Conservation (phyloP, 2,113 vertebrate genomes). For the Anhinga rufa region DNA sequence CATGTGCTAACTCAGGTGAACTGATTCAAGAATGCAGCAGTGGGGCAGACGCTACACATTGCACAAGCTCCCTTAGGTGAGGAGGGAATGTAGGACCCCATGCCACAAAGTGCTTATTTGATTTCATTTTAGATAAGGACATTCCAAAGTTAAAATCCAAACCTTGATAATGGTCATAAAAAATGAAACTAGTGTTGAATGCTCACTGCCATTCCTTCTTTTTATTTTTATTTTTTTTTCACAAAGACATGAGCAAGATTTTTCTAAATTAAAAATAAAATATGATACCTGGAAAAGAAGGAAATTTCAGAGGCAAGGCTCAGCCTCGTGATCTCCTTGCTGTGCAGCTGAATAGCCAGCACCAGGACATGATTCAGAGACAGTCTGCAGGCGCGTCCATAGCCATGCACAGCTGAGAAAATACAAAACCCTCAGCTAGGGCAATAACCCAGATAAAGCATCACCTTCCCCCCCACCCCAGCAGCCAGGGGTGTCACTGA, state of each 20-base stretch:
- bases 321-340: neutral
- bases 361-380: neutral
- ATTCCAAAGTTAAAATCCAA: conserved; percentile 46
- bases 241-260: neutral
- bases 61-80: neutral
- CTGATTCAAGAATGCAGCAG: neutral
- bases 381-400: neutral
- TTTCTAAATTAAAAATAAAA: neutral
- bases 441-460: neutral
- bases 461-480: neutral
- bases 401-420: neutral
- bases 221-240: neutral
- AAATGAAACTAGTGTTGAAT: neutral
- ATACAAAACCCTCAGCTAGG: neutral
- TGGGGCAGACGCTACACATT: neutral
- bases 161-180: neutral
- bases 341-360: neutral
- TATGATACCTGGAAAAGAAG: neutral
- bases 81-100: neutral
- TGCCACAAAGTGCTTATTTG: conserved; percentile 10
- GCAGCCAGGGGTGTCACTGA: neutral
- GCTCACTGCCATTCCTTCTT: neutral
- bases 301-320: neutral
- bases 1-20: neutral
- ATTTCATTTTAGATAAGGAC: conserved; percentile 54